Conservation (phyloP, 2,888 invertebrate genomes). For the Colostygia pectinataria region DNA sequence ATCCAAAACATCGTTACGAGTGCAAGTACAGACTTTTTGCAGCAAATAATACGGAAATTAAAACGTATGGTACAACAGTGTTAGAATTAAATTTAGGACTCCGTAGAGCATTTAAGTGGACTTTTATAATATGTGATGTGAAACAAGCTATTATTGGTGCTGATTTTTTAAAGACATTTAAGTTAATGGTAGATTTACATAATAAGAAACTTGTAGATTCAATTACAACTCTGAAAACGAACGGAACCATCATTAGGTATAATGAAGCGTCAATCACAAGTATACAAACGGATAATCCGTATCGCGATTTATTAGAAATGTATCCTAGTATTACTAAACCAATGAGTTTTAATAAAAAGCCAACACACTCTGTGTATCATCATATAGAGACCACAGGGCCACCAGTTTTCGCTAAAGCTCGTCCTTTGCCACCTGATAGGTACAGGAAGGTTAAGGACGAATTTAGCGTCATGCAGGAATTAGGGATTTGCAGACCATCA, state of each 20-base stretch:
- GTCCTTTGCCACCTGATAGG: constrained; percentile 48
- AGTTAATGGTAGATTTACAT: constrained; percentile 33
- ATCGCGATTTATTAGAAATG: constrained; percentile 4
- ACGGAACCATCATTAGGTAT: not conserved
- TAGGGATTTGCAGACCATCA: constrained; percentile 53
- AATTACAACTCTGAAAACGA: constrained; percentile 21
- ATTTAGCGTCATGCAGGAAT: constrained; percentile 46
- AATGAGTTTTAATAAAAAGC: constrained; percentile 25
- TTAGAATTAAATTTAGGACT: constrained; percentile 31
- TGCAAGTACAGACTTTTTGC: constrained; percentile 29
- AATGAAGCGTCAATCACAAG: no score
- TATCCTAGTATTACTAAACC: constrained; percentile 34
- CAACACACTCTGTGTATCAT: constrained; percentile 35
- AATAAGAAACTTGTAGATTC: constrained; percentile 27
- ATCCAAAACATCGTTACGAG: no score
- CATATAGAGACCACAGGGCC: constrained; percentile 49
- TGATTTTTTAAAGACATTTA: constrained; percentile 33
- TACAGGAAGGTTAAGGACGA: constrained; percentile 45
- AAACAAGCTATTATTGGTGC: constrained; percentile 38
- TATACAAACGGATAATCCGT: not conserved
- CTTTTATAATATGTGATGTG: constrained; percentile 33
- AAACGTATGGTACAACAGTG: constrained; percentile 24
- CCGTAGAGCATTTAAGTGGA: constrained; percentile 34
- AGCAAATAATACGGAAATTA: constrained; percentile 28
- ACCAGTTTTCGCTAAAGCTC: constrained; percentile 42